Evolutionary conservation across 1,140 invertebrate genomes (phyloP), one percentile per base, ranked within the genome.

Genomic region (Archivesica marissinica): DNA sequence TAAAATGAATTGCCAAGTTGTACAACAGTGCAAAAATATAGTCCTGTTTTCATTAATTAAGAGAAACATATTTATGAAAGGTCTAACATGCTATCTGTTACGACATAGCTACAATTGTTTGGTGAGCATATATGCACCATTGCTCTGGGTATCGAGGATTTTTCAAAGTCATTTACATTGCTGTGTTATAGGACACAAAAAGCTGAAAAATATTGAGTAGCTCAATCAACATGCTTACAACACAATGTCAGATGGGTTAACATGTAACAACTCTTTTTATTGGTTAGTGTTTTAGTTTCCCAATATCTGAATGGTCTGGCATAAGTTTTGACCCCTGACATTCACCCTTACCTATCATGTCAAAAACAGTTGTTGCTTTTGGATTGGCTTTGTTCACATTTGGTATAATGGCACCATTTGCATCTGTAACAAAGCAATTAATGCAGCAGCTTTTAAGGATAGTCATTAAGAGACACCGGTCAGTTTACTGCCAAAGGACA

Each of bases 341-440:
- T 35, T 79, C 56, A 81, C 78, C 78, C 64, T 81, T 68, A 81
- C 78, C 78, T 70, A 68, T 68, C 9, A 6, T 20, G 23, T 68
- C 64, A 81, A 17, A 44, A 81, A 64, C 54, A 64, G 41, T 78
- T 23, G 61, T 70, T 68, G 78, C 30, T 20, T 25, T 25, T 23
- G 64, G 3, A 13, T 6, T 44, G 23, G n/a, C 44, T 13, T 81
- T 81, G 66, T 81, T 68, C 2, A 33, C 56, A 81, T 81, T 68
- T 39, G 35, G 11, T 52, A 50, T 35, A 52, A 68, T 59, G 23
- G 59, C 13, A 28, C 78, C 64, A 54, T 70, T 61, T 59, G 41
- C 20, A 68, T 81, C 78, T 81, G 78, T 47, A 81, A 81, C 38
- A 70, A 39, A n/a, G n/a, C n/a, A n/a, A n/a, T n/a, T n/a, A n/a